Percentiles rank a stretch among this genome's conserved stretches.
These are phyloP conservation scores for Dryas iulia DNA, from an alignment of 1,140 invertebrate genomes.

Conservation along the genomic window DNA sequence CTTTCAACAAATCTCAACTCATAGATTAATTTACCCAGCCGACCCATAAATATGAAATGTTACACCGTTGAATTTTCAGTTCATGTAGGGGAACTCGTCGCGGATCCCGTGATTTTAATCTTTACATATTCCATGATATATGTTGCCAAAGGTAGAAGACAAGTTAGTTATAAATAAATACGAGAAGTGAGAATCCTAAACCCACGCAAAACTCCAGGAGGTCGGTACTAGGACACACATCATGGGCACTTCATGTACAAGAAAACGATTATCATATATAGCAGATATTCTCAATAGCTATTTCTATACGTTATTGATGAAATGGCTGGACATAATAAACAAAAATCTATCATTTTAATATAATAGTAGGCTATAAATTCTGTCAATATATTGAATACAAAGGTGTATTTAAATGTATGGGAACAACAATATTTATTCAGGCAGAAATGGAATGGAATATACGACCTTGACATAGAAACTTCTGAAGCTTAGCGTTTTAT, in stretches of 20 bases:
- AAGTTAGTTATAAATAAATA: constrained; percentile 25
- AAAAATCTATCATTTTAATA: no score
- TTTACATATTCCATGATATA: constrained; percentile 15
- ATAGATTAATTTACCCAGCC: background rate
- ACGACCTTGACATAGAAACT: background rate
- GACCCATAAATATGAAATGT: background rate
- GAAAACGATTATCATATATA: background rate
- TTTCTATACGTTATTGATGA: background rate
- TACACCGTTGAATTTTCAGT: background rate
- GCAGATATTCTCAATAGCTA: background rate
- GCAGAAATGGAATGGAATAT: background rate
- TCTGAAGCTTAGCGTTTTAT: no score
- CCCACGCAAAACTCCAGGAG: constrained; percentile 30
- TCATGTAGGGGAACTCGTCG: background rate
- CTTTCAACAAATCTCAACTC: background rate
- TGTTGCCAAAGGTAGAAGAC: constrained; percentile 12
- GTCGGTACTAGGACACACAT: constrained; percentile 13
- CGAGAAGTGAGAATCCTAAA: constrained; percentile 16
- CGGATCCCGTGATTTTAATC: constrained; percentile 8
- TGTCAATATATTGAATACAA: no score
- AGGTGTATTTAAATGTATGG: no score
- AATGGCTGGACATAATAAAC: no score
- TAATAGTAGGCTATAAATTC: no score
- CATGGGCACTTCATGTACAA: background rate
- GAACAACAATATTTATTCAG: no score